Base-by-base conservation (phyloP, 2,888 invertebrate genomes). In the Anthophora plumipes region DNA sequence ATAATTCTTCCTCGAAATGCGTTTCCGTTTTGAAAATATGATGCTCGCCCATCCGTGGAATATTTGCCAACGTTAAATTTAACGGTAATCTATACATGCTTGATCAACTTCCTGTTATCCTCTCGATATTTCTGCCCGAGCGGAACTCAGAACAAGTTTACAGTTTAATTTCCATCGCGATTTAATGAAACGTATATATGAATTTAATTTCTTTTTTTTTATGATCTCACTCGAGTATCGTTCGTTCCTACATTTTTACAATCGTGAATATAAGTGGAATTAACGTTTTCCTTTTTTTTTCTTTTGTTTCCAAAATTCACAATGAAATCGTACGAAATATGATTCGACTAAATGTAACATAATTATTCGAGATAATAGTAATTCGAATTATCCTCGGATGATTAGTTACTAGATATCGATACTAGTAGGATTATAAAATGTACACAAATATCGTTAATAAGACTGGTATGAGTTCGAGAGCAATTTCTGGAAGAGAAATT, bases 401-500 rank as follows among this genome's bases (percentile, higher is more conserved):
- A 39, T 60, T 60, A 60, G 20, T 41, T 22, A n/a, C n/a, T n/a
- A n/a, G 59, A 60, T 41, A 60, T 39, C 41, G 41, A 41, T 60
- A 41, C 20, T 12, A 22, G 20, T 8, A 14, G 41, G 39, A 60
- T 20, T 41, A 41, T 60, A 60, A 60, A 60, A 41, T 20, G 39
- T 1, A 22, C 12, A 48, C 4, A 8, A 20, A 14, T 60, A 20
- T 41, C 14, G 41, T 41, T 41, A 39, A 41, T 60, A 60, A 41
- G 20, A 20, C 12, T 7, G 31, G 14, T 39, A 60, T 1, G 8
- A 41, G n/a, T 25, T 8, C 6, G n/a, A n/a, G 12, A 39, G 20
- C n/a, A 39, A 39, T 59, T 59, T 39, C 39, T 59, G 20, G 6
- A 12, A 39, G n/a, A 20, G 20, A 39, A 39, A 9, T 39, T 37